Conservation (phyloP, 2,888 invertebrate genomes). For the Drosophila fulvimacula region DNA sequence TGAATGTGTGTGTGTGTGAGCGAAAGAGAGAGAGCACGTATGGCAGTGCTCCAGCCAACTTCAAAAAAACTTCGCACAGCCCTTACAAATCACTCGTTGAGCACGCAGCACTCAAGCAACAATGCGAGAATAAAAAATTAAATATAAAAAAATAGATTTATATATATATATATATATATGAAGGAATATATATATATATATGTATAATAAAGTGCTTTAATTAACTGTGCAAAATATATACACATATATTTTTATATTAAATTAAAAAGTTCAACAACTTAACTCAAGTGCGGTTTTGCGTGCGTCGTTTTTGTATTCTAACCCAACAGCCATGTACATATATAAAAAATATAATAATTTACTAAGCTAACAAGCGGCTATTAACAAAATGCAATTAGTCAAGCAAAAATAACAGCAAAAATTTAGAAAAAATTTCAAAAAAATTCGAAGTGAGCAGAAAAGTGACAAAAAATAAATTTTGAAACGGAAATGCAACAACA, state of each 20-base stretch:
- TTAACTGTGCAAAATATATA: conserved; percentile 35
- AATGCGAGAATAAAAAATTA: conserved; percentile 25
- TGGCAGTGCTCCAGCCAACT: conserved; percentile 7
- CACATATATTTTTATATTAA: conserved; percentile 8
- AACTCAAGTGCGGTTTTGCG: conserved; percentile 37
- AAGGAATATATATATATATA: neutral
- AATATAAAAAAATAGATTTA: conserved; percentile 17
- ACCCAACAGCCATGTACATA: conserved; percentile 72
- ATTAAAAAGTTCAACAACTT: conserved; percentile 21
- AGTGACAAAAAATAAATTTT: conserved; percentile 3
- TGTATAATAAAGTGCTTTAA: conserved; percentile 41
- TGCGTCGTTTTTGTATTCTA: conserved; percentile 11
- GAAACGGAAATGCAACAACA: conserved; percentile 71
- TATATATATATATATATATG: neutral
- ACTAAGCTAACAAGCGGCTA: conserved; percentile 45
- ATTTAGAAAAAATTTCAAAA: conserved; percentile 21
- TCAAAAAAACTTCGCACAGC: conserved; percentile 17
- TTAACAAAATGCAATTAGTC: conserved; percentile 51
- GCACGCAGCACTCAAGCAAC: conserved; percentile 67
- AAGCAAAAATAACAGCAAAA: conserved; percentile 32
- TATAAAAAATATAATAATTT: conserved; percentile 41
- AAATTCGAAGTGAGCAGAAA: conserved; percentile 3
- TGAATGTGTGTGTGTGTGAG: neutral
- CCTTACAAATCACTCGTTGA: conserved; percentile 68
- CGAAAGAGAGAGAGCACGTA: conserved; percentile 8